A percentile compares a stretch with the other conserved stretches of the same genome.
Conservation (phyloP, 2,888 invertebrate genomes). For the Scaptodrosophila latifasciaeformis region DNA sequence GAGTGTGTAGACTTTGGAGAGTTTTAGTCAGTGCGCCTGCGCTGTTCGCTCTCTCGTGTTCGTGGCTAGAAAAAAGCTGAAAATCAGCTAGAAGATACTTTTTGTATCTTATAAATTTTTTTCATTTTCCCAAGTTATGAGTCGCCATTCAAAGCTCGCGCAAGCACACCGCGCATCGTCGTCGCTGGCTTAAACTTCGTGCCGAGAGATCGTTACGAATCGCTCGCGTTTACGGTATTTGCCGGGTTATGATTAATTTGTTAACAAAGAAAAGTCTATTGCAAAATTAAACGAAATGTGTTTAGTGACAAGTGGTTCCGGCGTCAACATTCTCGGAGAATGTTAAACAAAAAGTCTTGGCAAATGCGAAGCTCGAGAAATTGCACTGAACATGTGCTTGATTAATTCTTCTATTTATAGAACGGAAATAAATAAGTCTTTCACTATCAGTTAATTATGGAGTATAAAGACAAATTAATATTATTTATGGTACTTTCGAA, state of each 20-base stretch:
- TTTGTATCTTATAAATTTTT: slow-evolving; percentile 42
- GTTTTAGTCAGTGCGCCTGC: slow-evolving; percentile 25
- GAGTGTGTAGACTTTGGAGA: slow-evolving; percentile 47
- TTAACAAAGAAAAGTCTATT: slow-evolving; percentile 23
- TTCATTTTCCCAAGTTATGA: slow-evolving; percentile 52
- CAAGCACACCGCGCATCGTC: slow-evolving; percentile 33
- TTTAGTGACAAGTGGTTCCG: slow-evolving; percentile 2
- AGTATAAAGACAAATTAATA: no score
- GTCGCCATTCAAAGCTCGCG: slow-evolving; percentile 62
- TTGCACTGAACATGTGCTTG: no score
- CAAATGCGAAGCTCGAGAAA: no score
- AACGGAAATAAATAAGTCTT: no score
- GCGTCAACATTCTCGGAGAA: not conserved
- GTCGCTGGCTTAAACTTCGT: slow-evolving; percentile 9
- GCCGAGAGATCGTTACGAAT: slow-evolving; percentile 32
- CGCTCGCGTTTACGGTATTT: not conserved
- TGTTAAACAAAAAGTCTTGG: not conserved
- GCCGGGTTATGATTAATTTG: not conserved
- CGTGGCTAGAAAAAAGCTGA: no score
- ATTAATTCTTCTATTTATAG: no score
- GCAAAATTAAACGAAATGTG: slow-evolving; percentile 33
- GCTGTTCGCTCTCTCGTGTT: slow-evolving; percentile 21
- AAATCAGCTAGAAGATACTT: no score
- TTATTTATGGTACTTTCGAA: no score
- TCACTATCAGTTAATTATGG: no score